Conservation (phyloP, 2,797 vertebrate species). For the Coluber constrictor region DNA sequence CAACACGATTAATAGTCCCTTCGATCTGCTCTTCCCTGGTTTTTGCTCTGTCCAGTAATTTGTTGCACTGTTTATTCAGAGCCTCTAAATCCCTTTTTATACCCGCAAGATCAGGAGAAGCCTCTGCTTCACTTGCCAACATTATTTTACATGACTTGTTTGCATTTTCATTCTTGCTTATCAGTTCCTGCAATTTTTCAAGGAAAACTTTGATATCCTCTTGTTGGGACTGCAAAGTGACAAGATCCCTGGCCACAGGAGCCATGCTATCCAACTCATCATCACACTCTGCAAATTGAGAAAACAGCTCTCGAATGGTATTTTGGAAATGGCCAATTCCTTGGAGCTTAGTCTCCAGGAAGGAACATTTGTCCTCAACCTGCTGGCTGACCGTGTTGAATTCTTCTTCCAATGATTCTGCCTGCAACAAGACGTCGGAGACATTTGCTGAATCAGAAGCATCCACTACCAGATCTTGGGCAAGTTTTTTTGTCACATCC, state of each 20-base stretch:
- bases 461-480: slow-evolving; percentile 83
- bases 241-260: slow-evolving; percentile 80
- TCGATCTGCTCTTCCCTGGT: slow-evolving; percentile 82
- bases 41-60: slow-evolving; percentile 88
- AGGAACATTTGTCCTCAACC: slow-evolving; percentile 83
- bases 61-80: slow-evolving; percentile 92
- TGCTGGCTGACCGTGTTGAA: slow-evolving; percentile 76
- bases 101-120: slow-evolving; percentile 89
- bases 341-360: slow-evolving; percentile 90
- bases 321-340: slow-evolving; percentile 96
- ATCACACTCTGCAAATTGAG: slow-evolving; percentile 90
- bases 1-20: slow-evolving; percentile 74
- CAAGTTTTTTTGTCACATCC: slow-evolving; percentile 80
- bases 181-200: slow-evolving; percentile 84
- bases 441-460: slow-evolving; percentile 83
- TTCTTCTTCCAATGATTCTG: slow-evolving; percentile 81
- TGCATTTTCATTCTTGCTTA: slow-evolving; percentile 79
- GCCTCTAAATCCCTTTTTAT: slow-evolving; percentile 92
- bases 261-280: slow-evolving; percentile 94
- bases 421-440: slow-evolving; percentile 84
- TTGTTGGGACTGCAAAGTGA: slow-evolving; percentile 78
- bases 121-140: slow-evolving; percentile 83
- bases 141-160: slow-evolving; percentile 90
- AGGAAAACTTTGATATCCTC: slow-evolving; percentile 79
- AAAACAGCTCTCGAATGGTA: slow-evolving; percentile 93